Base-by-base conservation (phyloP, 1,140 invertebrate genomes). In the Drosophila ercepeae region DNA sequence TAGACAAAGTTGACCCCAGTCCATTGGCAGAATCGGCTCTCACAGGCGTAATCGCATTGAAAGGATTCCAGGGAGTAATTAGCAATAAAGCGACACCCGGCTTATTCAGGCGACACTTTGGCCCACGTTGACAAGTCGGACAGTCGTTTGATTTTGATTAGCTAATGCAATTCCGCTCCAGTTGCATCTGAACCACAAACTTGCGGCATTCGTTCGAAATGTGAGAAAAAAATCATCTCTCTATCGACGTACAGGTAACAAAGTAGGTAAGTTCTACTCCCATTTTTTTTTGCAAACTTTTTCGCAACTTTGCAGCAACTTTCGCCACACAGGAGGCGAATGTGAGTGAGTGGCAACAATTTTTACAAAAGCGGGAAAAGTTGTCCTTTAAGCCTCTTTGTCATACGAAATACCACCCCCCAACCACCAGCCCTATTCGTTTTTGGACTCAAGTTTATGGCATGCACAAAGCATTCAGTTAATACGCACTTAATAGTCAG, bases 401-500 rank as follows among this genome's bases (percentile, higher is more conserved):
- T 68, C 64, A 68, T 67, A 45, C 48, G 64, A 67, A 67, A 68
- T 68, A 3, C 61, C 61, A 27, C 39, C 36, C 11, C 3, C 32
- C 8, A 19, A 27, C 55, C 49, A 45, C 39, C 19, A 52, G 19
- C 39, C 39, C 21, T 36, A 50, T 44, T 45, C 19, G 49, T 55
- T 72, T 57, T 49, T 63, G 55, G 60, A 7, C 29, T 46, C 49
- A 59, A 72, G 71, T 71, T 57, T 73, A 69, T 82, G 75, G 70
- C 64, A 79, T 79, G 52, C 60, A 72, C 79, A 84, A 84, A 84
- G 79, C 67, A 72, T 75, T 73, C 70, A 70, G 64, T 88, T 88
- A 88, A 88, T 88, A 74, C 83, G 78, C 75, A 88, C 82, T 88
- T 88, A 88, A 88, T 88, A 82, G 82, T 78, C 82, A 78, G 81